Percentiles rank a stretch among this genome's conserved stretches.
Conservation (phyloP, 2,113 vertebrate genomes). For the Gallinago media region DNA sequence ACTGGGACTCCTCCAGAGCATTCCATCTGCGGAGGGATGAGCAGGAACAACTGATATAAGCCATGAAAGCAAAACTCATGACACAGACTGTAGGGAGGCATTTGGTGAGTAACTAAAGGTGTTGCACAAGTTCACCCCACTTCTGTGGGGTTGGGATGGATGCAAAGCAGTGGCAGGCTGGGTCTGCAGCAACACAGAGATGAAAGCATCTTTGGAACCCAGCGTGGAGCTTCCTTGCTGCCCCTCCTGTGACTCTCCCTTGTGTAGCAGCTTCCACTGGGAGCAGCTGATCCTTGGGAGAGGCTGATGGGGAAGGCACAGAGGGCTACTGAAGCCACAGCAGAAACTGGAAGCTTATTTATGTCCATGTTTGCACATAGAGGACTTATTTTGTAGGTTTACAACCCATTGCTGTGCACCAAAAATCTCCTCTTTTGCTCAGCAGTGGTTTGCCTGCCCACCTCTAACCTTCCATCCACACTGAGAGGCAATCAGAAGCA, state of each 20-base stretch:
- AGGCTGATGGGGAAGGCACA: not conserved
- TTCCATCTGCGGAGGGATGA: not conserved
- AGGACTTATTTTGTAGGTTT: not conserved
- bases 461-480: not conserved
- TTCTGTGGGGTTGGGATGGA: not conserved
- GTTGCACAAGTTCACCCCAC: too few species aligned
- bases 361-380: not conserved
- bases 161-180: not conserved
- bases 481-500: not conserved
- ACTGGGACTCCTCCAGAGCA: not conserved
- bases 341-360: not conserved
- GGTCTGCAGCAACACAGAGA: not conserved
- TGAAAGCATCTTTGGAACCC: not conserved
- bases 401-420: not conserved
- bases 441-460: not conserved
- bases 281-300: not conserved
- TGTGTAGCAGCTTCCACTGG: not conserved
- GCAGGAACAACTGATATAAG: not conserved
- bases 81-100: not conserved
- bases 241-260: not conserved
- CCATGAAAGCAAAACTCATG: not conserved
- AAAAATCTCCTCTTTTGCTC: not conserved
- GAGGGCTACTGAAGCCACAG: not conserved
- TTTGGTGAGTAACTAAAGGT: not conserved
- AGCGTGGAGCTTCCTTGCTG: not conserved